Evolutionary conservation across 1,140 invertebrate genomes (phyloP).

Genomic region (Papilio helenus): DNA sequence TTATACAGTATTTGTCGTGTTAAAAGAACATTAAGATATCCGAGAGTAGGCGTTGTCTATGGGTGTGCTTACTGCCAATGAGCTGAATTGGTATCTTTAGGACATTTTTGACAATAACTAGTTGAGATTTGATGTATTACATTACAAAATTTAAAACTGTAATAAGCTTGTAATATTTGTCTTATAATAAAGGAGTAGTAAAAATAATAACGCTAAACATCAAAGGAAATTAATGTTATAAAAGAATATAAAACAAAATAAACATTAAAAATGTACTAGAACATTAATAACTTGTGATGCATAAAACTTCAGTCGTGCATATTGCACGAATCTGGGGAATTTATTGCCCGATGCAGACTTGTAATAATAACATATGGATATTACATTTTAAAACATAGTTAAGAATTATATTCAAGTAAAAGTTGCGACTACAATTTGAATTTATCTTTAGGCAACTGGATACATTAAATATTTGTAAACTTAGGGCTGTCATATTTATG

Average conservation of each 20-base stretch:
- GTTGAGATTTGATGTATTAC: neutral
- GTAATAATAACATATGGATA: neutral
- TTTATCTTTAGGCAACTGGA: neutral
- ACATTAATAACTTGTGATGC: neutral
- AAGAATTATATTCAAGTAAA: neutral
- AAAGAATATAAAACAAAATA: conserved; percentile 1
- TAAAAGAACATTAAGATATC: neutral
- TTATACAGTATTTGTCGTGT: neutral
- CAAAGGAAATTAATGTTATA: neutral
- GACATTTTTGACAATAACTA: neutral
- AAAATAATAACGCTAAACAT: neutral
- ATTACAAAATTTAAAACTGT: no score
- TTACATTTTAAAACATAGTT: neutral
- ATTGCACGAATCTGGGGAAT: conserved; percentile 6
- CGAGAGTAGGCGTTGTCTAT: neutral
- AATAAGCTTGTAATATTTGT: neutral
- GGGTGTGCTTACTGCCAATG: neutral
- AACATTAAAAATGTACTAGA: neutral
- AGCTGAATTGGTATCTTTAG: neutral
- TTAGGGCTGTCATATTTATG: neutral
- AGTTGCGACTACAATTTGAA: neutral
- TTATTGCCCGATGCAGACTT: neutral
- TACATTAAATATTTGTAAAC: no score
- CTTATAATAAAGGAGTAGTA: neutral
- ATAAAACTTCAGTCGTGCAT: neutral